Evolutionary conservation across 2,797 vertebrate genomes (phyloP).

Genomic region (Pangasius macronema): DNA sequence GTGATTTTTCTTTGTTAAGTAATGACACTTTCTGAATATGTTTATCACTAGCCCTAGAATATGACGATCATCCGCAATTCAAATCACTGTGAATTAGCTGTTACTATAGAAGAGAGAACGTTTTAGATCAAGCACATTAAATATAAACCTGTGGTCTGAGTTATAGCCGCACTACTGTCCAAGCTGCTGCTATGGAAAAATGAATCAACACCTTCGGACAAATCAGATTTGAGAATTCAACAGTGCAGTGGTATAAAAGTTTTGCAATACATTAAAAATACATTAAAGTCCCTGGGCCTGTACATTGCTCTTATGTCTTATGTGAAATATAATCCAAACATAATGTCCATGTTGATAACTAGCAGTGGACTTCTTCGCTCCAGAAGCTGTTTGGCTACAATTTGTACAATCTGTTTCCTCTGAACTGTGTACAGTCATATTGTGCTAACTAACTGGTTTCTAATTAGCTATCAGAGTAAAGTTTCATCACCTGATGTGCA

Average conservation of each 20-base stretch:
- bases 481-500: slow-evolving; percentile 7
- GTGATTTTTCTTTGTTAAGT: not conserved
- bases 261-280: not conserved
- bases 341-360: not conserved
- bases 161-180: not conserved
- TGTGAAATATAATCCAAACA: not conserved
- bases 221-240: not conserved
- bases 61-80: not conserved
- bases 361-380: not conserved
- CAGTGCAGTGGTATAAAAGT: not conserved
- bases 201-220: not conserved
- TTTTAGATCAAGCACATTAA: not conserved
- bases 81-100: slow-evolving; percentile 18
- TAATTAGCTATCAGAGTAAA: not conserved
- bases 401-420: slow-evolving; percentile 15
- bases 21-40: not conserved
- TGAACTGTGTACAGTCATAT: not conserved
- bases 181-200: not conserved
- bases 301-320: slow-evolving; percentile 8
- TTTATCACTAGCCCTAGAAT: not conserved
- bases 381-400: not conserved
- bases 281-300: not conserved
- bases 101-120: not conserved
- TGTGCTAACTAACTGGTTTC: slow-evolving; percentile 9
- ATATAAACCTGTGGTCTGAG: not conserved